phyloP scores from a whole-genome alignment of 2,888 invertebrate species.

The Saturnia japonica region DNA sequence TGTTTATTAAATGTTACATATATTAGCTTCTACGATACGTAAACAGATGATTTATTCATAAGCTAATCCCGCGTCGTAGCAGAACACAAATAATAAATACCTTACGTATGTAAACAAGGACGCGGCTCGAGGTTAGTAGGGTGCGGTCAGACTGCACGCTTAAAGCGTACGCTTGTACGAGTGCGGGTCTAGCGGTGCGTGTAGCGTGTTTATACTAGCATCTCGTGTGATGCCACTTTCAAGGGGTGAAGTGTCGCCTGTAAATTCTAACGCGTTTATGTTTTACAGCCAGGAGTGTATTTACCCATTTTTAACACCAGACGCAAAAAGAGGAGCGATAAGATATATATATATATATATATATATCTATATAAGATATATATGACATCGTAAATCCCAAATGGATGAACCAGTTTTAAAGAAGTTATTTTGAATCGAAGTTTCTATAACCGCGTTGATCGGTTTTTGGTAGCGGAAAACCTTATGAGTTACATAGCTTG shows the following conservation, averaged over 20 bases:
- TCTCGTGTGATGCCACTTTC: background rate
- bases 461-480: no score
- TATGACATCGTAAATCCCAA: no score
- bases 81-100: slow-evolving; percentile 10
- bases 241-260: background rate
- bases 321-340: no score
- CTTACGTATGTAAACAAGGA: slow-evolving; percentile 13
- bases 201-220: background rate
- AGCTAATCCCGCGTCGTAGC: background rate
- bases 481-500: no score
- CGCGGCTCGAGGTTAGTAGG: background rate
- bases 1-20: background rate
- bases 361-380: no score
- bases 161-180: background rate
- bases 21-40: background rate
- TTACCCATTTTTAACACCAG: background rate
- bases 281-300: background rate
- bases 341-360: no score
- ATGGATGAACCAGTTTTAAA: no score
- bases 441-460: no score
- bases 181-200: no score
- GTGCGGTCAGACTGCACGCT: background rate
- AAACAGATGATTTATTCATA: slow-evolving; percentile 19
- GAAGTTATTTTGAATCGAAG: no score
- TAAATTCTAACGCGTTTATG: background rate